Conservation (phyloP, 1,140 invertebrate species). For the Brachionus manjavacas region DNA sequence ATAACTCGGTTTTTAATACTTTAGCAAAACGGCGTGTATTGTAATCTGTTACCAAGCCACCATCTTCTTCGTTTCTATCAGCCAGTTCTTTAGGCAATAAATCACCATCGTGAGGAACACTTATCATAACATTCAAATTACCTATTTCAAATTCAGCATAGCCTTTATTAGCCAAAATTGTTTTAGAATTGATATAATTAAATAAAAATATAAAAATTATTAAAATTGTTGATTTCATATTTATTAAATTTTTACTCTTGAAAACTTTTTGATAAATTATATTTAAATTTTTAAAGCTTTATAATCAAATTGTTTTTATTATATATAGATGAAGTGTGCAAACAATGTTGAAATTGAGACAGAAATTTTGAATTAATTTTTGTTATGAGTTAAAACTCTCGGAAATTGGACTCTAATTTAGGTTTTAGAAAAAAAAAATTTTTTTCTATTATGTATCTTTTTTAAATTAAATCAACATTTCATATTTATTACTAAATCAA, state of each 20-base stretch:
- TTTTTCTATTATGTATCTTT: too few relatives aligned
- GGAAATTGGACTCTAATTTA: neutral
- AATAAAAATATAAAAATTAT: neutral
- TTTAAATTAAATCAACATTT: too few relatives aligned
- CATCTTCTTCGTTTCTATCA: neutral
- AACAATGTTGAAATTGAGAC: neutral
- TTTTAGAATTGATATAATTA: neutral
- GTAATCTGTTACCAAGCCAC: neutral
- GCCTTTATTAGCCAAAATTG: neutral
- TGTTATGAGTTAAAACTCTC: neutral
- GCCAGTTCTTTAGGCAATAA: neutral
- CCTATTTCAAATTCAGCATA: neutral
- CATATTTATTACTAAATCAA: too few relatives aligned
- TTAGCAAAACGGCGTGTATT: conserved; percentile 13
- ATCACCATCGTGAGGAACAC: conserved; percentile 24
- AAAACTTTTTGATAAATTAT: neutral
- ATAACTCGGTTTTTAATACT: neutral
- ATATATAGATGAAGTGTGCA: neutral
- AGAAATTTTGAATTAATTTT: neutral
- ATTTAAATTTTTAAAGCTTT: too few relatives aligned
- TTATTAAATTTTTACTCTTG: neutral
- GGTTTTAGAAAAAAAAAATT: too few relatives aligned
- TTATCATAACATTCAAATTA: neutral
- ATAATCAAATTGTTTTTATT: too few relatives aligned
- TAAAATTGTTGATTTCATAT: neutral